These are phyloP conservation scores for Ostrea edulis DNA, from an alignment of 1,140 invertebrate species.

Conservation along the genomic window DNA sequence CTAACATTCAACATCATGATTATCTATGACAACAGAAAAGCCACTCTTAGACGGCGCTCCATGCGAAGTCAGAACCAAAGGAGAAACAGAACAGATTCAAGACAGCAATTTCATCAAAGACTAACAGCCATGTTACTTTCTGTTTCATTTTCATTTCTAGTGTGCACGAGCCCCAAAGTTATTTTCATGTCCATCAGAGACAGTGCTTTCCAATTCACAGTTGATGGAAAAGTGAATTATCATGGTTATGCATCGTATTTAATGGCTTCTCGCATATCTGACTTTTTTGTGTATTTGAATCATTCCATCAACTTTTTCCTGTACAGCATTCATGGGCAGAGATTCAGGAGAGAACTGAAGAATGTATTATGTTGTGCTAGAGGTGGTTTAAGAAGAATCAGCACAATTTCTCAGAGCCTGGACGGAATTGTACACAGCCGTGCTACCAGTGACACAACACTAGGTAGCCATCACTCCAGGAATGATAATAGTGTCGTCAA, in stretches of 20 bases:
- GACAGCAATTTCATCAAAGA: conserved; percentile 52
- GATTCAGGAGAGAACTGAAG: conserved; percentile 68
- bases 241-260: conserved; percentile 59
- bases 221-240: conserved; percentile 51
- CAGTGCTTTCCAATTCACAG: conserved; percentile 59
- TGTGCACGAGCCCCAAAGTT: conserved; percentile 64
- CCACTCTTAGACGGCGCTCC: conserved; percentile 48
- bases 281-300: conserved; percentile 69
- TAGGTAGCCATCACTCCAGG: background rate
- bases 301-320: conserved; percentile 75
- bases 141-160: conserved; percentile 67
- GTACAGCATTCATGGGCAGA: conserved; percentile 70
- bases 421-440: conserved; percentile 3
- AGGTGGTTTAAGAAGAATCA: background rate
- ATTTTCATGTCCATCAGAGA: conserved; percentile 64
- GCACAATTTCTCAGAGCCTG: conserved; percentile 30
- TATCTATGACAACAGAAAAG: conserved; percentile 63
- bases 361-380: conserved; percentile 71
- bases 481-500: background rate
- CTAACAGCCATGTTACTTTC: conserved; percentile 68
- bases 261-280: conserved; percentile 59
- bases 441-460: conserved; percentile 3
- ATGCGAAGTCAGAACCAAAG: conserved; percentile 39
- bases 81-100: background rate
- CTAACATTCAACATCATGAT: conserved; percentile 73